These are phyloP conservation scores for Tupaia chinensis DNA, from an alignment of 2,113 vertebrate species.

Conservation along the genomic window DNA sequence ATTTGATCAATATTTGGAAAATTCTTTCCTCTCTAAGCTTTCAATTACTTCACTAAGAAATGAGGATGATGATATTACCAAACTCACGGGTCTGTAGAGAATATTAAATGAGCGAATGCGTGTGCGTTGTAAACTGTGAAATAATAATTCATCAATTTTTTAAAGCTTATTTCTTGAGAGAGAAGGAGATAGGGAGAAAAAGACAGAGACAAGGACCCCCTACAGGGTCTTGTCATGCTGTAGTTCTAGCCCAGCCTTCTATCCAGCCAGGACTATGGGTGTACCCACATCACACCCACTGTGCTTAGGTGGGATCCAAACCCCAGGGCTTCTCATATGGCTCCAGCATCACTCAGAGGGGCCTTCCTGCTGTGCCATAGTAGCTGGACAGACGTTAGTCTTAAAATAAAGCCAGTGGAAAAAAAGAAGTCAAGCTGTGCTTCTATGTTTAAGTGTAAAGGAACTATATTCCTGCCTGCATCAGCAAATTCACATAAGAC, in stretches of 20 bases:
- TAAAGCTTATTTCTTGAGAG: no score
- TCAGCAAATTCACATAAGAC: slow-evolving; percentile 51
- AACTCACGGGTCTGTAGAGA: neutral
- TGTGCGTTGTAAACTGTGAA: neutral
- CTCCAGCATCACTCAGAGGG: no score
- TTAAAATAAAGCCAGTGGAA: slow-evolving; percentile 37
- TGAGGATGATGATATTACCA: neutral
- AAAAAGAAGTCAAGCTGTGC: neutral
- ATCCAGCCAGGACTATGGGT: no score
- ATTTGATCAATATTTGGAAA: neutral
- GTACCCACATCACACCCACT: no score
- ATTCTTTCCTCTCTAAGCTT: neutral
- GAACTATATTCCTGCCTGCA: neutral
- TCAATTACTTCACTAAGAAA: neutral
- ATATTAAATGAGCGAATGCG: neutral
- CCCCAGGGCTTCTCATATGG: no score
- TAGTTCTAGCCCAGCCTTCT: no score
- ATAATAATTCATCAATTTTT: neutral
- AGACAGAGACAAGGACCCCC: no score
- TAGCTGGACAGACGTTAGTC: neutral
- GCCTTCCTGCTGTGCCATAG: no score
- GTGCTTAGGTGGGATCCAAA: no score
- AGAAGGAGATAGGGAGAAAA: no score
- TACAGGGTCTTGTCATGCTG: no score
- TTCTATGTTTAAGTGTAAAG: slow-evolving; percentile 30